Percentiles rank a stretch among this genome's conserved stretches.
phyloP scores from a whole-genome alignment of 2,113 vertebrate genomes.

The Barbus barbus region DNA sequence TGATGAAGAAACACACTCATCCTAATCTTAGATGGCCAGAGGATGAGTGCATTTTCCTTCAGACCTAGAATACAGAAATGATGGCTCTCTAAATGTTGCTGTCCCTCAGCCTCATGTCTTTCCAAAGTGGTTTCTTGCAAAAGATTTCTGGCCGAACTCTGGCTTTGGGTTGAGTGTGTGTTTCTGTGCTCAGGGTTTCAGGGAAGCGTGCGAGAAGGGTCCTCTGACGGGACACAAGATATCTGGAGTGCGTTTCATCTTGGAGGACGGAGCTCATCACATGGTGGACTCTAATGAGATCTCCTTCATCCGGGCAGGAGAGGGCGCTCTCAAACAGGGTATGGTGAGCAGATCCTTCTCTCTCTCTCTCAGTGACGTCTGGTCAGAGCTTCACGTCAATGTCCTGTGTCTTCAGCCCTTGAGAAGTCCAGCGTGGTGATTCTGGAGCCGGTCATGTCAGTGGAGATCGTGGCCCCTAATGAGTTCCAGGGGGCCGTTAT shows the following conservation, averaged over 20 bases:
- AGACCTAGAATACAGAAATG: too few relatives aligned
- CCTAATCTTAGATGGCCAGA: too few relatives aligned
- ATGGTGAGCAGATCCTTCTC: not conserved
- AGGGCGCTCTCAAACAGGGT: slow-evolving; percentile 95
- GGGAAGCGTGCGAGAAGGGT: slow-evolving; percentile 88
- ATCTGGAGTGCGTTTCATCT: slow-evolving; percentile 85
- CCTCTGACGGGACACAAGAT: slow-evolving; percentile 85
- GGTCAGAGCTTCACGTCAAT: not conserved
- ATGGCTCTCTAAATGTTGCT: too few relatives aligned
- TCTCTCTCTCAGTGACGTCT: not conserved
- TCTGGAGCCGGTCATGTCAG: slow-evolving; percentile 92
- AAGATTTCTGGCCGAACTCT: not conserved
- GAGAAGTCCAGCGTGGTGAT: slow-evolving; percentile 73
- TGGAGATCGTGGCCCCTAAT: slow-evolving; percentile 84
- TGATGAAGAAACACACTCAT: too few relatives aligned
- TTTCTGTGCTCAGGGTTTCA: slow-evolving; percentile 80
- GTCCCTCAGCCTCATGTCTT: too few relatives aligned
- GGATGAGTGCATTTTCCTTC: too few relatives aligned
- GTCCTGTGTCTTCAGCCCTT: slow-evolving; percentile 76
- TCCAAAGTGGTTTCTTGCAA: too few relatives aligned
- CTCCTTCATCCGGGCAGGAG: slow-evolving; percentile 91
- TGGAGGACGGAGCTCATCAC: slow-evolving; percentile 90
- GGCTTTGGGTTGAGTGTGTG: not conserved
- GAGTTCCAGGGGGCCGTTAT: slow-evolving; percentile 90
- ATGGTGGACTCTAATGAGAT: slow-evolving; percentile 96